These are phyloP conservation scores for Cotesia chilonis DNA, from an alignment of 1,140 invertebrate species.

Conservation along the genomic window DNA sequence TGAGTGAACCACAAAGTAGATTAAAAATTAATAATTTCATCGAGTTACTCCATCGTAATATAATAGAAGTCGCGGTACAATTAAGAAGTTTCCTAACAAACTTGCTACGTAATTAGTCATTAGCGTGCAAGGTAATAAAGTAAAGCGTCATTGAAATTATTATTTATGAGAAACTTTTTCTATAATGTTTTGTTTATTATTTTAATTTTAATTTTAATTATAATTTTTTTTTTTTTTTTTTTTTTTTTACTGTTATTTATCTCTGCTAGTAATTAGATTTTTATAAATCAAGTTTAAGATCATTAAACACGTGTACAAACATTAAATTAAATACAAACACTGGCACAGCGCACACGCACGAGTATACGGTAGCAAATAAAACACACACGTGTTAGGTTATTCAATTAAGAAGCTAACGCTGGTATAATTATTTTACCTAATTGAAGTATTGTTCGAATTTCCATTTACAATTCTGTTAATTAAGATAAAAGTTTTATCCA, in stretches of 20 bases:
- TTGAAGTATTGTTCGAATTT: constrained; percentile 31
- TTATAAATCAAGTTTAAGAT: background rate
- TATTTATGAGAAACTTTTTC: constrained; percentile 12
- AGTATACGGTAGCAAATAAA: background rate
- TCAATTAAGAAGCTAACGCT: constrained; percentile 27
- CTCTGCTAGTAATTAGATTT: background rate
- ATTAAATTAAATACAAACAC: too few relatives aligned
- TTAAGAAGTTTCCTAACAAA: too few relatives aligned
- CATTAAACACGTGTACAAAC: background rate
- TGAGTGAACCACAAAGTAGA: too few relatives aligned
- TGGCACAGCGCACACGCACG: background rate
- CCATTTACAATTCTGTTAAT: constrained; percentile 23
- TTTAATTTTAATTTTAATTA: too few relatives aligned
- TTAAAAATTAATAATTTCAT: too few relatives aligned
- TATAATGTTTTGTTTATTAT: background rate
- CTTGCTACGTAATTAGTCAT: constrained; percentile 2
- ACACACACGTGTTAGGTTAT: background rate
- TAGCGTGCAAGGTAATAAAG: background rate
- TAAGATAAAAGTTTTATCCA: constrained; percentile 26
- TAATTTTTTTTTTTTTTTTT: too few relatives aligned
- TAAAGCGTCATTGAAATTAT: background rate
- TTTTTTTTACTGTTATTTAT: background rate
- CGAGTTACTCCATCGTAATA: too few relatives aligned
- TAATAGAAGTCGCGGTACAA: too few relatives aligned
- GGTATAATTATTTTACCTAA: constrained; percentile 27